Evolutionary conservation across 2,113 vertebrate genomes (phyloP).

Genomic region (Crotalus horridus): DNA sequence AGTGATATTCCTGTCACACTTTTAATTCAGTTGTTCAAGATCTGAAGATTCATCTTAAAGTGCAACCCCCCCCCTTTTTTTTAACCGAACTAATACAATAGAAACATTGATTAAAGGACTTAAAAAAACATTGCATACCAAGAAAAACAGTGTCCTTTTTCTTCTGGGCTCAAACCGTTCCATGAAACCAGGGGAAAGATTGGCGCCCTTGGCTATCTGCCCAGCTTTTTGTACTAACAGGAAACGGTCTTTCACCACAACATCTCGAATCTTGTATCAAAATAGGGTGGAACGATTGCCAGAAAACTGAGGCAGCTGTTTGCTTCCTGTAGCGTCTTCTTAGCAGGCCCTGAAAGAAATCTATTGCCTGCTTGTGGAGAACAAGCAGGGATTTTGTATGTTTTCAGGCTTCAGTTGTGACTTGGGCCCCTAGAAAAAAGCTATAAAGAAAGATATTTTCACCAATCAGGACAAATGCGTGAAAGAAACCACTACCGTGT

Average conservation of each 20-base stretch:
- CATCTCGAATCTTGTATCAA: not conserved
- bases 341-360: not conserved
- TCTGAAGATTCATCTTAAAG: not conserved
- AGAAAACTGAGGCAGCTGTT: not conserved
- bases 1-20: not conserved
- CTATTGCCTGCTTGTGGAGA: not conserved
- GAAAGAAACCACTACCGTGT: not conserved
- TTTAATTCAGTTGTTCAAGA: not conserved
- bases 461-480: not conserved
- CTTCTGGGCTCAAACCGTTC: not conserved
- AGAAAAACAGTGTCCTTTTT: not conserved
- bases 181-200: no score
- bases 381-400: not conserved
- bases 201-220: not conserved
- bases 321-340: not conserved
- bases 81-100: not conserved
- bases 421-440: not conserved
- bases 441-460: not conserved
- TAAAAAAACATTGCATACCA: not conserved
- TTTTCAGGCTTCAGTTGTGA: not conserved
- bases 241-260: no score
- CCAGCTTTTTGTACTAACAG: not conserved
- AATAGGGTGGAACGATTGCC: not conserved
- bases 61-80: no score
- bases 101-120: not conserved